Base-by-base conservation (phyloP, 2,888 invertebrate genomes). In the Allolobophora icterica region DNA sequence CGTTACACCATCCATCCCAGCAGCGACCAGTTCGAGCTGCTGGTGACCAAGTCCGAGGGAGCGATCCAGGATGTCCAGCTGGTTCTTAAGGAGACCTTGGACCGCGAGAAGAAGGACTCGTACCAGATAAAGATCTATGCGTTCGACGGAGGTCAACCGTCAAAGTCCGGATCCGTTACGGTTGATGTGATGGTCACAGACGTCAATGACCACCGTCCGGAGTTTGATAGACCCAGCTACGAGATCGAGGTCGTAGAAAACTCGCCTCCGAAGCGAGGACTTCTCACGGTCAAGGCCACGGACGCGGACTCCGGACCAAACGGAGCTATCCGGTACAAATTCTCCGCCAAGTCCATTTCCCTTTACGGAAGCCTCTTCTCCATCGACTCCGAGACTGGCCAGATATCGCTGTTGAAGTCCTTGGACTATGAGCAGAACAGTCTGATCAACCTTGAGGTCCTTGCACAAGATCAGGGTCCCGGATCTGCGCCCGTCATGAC, bases 81-180 rank as follows among this genome's bases (percentile, higher is more conserved):
- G 34, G 42, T 90, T 15, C 87, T 91, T 6, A 89, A 11, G 90
- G 92, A 93, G 90, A 89, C 91, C 38, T 90, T 94, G 38, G 94
- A 94, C 91, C 92, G 94, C 89, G 94, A 94, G 91, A 93, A 91
- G 34, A 91, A 93, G 33, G 91, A 89, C 38, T 45, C 45, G 0
- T 92, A 94, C 30, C 92, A 91, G 38, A 92, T 94, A 35, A 92
- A 92, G 87, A 93, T 94, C n/a, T 91, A 92, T 34, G 94, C 94
- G 1, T 84, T 89, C 11, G 94, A 94, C 91, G 91, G 92, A 34
- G 94, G 94, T 0, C 71, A 58, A 11, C 93, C 93, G 13, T 92
- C 89, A 90, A 71, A 83, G 89, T 92, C 93, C 45, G 91, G 93
- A 2, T 92, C 92, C 34, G 92, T 93, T 19, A 91, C 92, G 24